These are phyloP conservation scores for Dynastes maya DNA, from an alignment of 2,888 invertebrate species.

Conservation along the genomic window DNA sequence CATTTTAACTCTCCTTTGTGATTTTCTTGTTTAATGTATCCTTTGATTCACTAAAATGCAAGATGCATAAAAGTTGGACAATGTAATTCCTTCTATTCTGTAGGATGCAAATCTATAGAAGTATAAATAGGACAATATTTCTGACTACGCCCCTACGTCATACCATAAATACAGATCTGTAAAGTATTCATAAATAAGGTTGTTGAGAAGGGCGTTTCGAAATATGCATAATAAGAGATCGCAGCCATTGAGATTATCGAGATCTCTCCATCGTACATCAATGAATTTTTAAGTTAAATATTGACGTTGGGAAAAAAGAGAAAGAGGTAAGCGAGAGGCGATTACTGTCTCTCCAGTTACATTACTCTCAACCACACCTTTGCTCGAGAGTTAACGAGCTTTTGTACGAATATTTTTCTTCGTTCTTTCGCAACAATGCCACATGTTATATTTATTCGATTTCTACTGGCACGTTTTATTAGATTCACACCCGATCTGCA, in stretches of 20 bases:
- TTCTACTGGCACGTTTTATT: not conserved
- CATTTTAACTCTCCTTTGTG: no score
- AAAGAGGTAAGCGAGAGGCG: not conserved
- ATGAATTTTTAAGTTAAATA: constrained; percentile 6
- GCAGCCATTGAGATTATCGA: not conserved
- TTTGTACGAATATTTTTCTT: not conserved
- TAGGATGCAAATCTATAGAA: not conserved
- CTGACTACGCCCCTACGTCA: not conserved
- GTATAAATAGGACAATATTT: not conserved
- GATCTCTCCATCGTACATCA: not conserved
- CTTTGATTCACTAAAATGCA: no score
- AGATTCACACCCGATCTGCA: no score
- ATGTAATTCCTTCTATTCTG: no score
- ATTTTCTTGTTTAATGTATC: no score
- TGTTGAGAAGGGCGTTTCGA: not conserved
- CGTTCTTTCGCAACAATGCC: not conserved
- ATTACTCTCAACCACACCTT: constrained; percentile 10
- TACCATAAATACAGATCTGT: not conserved
- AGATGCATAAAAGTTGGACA: no score
- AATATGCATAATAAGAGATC: not conserved
- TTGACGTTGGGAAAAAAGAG: not conserved
- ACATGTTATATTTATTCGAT: constrained; percentile 7
- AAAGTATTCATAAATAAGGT: constrained; percentile 16
- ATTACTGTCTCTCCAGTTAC: not conserved
- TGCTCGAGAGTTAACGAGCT: not conserved